phyloP scores from a whole-genome alignment of 2,113 vertebrate genomes.

The Micromys minutus region DNA sequence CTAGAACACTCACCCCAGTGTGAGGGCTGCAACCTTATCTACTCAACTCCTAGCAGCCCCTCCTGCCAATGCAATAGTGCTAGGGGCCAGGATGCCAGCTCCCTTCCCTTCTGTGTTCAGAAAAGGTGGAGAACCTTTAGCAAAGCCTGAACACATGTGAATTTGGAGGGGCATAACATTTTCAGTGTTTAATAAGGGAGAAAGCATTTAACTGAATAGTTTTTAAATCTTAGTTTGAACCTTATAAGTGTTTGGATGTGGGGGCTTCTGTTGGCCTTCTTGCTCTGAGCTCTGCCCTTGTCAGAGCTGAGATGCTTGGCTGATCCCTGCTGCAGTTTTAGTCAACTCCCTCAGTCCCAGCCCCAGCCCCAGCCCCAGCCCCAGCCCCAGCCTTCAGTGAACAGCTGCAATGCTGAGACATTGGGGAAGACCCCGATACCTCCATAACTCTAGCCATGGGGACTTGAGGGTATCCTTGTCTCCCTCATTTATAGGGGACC shows the following conservation, averaged over 20 bases:
- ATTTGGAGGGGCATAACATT: background rate
- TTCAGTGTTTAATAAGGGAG: background rate
- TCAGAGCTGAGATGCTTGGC: background rate
- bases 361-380: too few species aligned
- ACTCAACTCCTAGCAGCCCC: background rate
- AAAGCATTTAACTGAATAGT: background rate
- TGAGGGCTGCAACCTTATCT: background rate
- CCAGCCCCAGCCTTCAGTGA: background rate
- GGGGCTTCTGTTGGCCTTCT: background rate
- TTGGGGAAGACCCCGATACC: background rate
- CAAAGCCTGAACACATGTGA: too few species aligned
- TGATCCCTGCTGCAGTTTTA: background rate
- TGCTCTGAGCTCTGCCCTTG: fast-evolving
- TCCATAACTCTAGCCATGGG: background rate
- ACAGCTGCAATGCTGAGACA: background rate
- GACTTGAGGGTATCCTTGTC: background rate
- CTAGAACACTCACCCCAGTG: background rate
- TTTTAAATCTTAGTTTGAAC: background rate
- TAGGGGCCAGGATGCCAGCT: too few species aligned
- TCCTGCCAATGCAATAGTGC: background rate
- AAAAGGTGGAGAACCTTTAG: too few species aligned
- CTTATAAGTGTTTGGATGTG: background rate
- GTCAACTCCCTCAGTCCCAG: too few species aligned
- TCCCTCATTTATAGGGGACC: background rate
- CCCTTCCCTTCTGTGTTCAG: too few species aligned